Conservation (phyloP, 2,888 invertebrate species). For the Leptothorax acervorum region DNA sequence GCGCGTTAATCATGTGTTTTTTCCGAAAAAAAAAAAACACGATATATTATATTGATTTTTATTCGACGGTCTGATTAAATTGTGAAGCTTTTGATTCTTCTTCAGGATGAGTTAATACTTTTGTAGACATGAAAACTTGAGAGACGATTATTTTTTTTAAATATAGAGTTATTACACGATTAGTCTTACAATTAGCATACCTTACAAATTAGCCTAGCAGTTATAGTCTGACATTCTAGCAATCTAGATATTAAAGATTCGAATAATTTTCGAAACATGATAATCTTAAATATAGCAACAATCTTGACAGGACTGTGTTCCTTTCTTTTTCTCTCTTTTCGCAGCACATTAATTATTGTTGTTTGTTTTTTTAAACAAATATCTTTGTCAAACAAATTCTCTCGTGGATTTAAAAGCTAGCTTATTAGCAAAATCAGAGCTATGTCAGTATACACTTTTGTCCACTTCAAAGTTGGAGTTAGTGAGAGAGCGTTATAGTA, state of each 20-base stretch:
- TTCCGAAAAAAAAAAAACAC: neutral
- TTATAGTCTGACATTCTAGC: neutral
- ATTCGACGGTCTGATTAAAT: neutral
- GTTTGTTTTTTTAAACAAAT: neutral
- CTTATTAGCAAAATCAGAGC: neutral
- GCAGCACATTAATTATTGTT: neutral
- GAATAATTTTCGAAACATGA: neutral
- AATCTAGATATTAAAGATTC: neutral
- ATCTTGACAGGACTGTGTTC: neutral
- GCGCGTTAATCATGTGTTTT: neutral
- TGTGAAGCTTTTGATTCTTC: neutral
- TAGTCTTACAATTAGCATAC: neutral
- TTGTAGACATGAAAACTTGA: neutral
- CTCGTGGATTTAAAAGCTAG: neutral
- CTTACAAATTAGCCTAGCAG: no score
- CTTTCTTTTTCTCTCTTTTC: neutral
- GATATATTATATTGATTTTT: neutral
- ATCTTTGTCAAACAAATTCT: neutral
- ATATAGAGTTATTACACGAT: neutral
- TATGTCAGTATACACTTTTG: neutral
- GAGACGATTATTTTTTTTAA: neutral
- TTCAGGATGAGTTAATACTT: neutral
- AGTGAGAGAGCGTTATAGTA: neutral
- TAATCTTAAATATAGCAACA: neutral
- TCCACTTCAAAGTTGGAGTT: neutral